Conservation (phyloP, 92 coral and sea anemone genomes). For the Umimayanthus kanabou region DNA sequence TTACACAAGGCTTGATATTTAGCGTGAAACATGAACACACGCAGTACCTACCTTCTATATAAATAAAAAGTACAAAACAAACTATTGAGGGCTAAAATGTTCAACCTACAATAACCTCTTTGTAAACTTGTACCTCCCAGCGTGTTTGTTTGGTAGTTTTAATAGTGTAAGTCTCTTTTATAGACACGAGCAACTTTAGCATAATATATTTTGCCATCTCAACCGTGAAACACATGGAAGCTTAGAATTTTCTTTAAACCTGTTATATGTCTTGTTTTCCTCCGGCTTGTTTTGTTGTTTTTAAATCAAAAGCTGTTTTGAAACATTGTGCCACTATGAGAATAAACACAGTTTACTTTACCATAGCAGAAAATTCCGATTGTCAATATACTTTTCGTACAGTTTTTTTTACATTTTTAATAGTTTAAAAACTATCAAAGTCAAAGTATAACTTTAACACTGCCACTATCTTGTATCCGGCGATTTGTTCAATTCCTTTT, state of each 20-base stretch:
- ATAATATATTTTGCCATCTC: not conserved
- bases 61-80: not conserved
- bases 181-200: not conserved
- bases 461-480: too few species aligned
- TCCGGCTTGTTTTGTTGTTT: not conserved
- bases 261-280: not conserved
- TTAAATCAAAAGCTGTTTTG: not conserved
- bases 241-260: not conserved
- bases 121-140: conserved; percentile 21
- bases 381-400: not conserved
- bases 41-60: not conserved
- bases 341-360: not conserved
- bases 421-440: not conserved
- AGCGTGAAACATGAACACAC: conserved; percentile 10
- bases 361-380: not conserved
- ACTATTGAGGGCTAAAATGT: conserved; percentile 1
- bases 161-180: not conserved
- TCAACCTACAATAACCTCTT: conserved; percentile 8
- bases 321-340: not conserved
- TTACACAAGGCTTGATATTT: not conserved
- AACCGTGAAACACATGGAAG: not conserved
- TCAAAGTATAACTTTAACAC: too few species aligned
- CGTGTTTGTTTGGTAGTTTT: conserved; percentile 1
- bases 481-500: not conserved
- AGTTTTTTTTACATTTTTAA: too few species aligned